Base-by-base conservation (phyloP, 2,797 vertebrate genomes). In the Arremon aurantiirostris region DNA sequence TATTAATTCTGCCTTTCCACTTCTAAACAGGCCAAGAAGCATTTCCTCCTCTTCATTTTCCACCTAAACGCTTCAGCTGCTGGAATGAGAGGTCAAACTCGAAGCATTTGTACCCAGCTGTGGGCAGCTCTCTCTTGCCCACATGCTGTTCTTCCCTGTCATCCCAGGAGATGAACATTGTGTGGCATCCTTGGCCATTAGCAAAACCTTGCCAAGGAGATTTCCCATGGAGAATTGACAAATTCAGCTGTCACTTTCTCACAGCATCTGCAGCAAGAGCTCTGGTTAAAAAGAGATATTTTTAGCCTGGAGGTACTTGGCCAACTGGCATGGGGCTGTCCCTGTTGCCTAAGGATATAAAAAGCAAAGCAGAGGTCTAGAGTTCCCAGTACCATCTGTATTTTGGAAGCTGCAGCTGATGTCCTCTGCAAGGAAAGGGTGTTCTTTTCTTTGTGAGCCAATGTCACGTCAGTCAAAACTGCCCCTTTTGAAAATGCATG, bases 21-120 rank as follows among this genome's bases (percentile, higher is more conserved):
- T 90, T 82, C 44, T 87, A 89, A 94, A 87, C 60, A 90, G 88
- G 52, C 66, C 84, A 89, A 68, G 52, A 49, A 90, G 30, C 37
- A 80, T 94, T 92, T 95, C 9, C 6, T 86, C 21, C 37, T 78
- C 59, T 65, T 90, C 37, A 50, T 95, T 95, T 94, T 95, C 89
- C 64, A 87, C 53, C 30, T 85, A 64, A 47, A 47, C 2, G 75
- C 68, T 92, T 90, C 75, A 80, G 50, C 53, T 95, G 49, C 49
- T 92, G 60, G 57, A 90, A 19, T 49, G 34, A 92, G 89, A 89
- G 86, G 64, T 92, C 71, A 85, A 63, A 85, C 39, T 63, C 35
- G 68, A 78, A 87, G n/a, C 42, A 57, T 85, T 85, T 82, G 44
- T 50, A 90, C n/a, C 64, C 90, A 90, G 78, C 60, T 82, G 89